A percentile compares a stretch with the other conserved stretches of the same genome.
phyloP scores from a whole-genome alignment of 2,797 vertebrate genomes.

The Sus cebifrons region DNA sequence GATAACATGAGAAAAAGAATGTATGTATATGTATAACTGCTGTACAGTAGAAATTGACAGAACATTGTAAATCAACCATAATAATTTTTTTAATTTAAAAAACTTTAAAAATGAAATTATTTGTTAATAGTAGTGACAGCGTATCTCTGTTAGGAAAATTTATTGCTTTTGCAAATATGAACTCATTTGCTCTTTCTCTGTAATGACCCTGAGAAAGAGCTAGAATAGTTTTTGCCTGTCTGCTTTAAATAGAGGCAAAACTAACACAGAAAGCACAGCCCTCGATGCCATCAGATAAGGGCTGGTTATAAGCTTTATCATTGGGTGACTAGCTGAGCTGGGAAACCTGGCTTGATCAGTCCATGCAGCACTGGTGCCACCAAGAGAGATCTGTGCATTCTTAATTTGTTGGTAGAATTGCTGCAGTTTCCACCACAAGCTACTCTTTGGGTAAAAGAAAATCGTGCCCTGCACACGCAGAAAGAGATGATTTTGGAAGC shows the following conservation, averaged over 20 bases:
- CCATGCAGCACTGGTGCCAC: background rate
- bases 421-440: background rate
- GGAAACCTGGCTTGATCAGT: background rate
- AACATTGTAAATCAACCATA: too few relatives aligned
- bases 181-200: constrained; percentile 2
- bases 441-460: constrained; percentile 67
- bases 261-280: background rate
- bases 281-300: background rate
- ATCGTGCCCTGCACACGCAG: background rate
- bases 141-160: background rate
- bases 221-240: background rate
- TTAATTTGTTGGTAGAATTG: background rate
- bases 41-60: too few relatives aligned
- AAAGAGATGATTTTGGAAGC: constrained; percentile 56
- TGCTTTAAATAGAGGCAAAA: background rate
- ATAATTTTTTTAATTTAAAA: too few relatives aligned
- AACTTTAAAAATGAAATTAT: background rate
- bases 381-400: background rate
- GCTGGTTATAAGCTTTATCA: background rate
- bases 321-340: background rate
- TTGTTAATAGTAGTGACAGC: background rate
- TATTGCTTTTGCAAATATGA: constrained; percentile 55
- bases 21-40: too few relatives aligned
- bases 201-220: background rate
- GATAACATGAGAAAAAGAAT: too few relatives aligned